These are phyloP conservation scores for Liodrosophila aerea DNA, from an alignment of 2,888 invertebrate genomes.

Conservation along the genomic window DNA sequence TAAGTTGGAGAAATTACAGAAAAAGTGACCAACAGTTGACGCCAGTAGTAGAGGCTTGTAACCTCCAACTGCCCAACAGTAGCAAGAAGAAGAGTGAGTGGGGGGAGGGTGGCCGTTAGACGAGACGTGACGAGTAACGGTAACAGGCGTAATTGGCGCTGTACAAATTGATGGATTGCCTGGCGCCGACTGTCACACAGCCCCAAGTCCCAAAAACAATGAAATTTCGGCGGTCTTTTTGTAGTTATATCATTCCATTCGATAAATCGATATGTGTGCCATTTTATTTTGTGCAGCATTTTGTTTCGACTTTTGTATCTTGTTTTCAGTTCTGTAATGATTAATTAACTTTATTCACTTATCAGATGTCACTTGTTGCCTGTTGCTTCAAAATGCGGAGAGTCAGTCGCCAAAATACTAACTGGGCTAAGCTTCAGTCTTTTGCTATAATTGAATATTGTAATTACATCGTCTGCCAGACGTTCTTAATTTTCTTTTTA, in stretches of 20 bases:
- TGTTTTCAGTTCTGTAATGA: constrained; percentile 62
- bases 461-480: constrained; percentile 45
- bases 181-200: constrained; percentile 78
- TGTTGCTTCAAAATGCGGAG: constrained; percentile 11
- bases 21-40: constrained; percentile 53
- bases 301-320: constrained; percentile 45
- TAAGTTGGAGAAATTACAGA: constrained; percentile 19
- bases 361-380: constrained; percentile 39
- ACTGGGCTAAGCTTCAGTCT: constrained; percentile 23
- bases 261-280: constrained; percentile 69
- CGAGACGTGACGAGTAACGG: constrained; percentile 67
- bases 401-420: constrained; percentile 59
- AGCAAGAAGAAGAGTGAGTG: constrained; percentile 42
- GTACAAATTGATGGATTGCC: constrained; percentile 80
- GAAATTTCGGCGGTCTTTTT: constrained; percentile 56
- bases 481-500: constrained; percentile 37
- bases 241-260: constrained; percentile 41
- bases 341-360: constrained; percentile 65
- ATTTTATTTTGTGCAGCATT: constrained; percentile 57
- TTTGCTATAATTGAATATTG: constrained; percentile 52
- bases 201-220: constrained; percentile 6
- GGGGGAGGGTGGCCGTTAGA: no score
- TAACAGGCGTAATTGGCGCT: constrained; percentile 78
- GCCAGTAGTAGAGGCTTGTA: constrained; percentile 39
- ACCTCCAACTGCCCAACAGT: constrained; percentile 24